Evolutionary conservation across 1,140 invertebrate genomes (phyloP).

Genomic region (Lepidurus packardi): DNA sequence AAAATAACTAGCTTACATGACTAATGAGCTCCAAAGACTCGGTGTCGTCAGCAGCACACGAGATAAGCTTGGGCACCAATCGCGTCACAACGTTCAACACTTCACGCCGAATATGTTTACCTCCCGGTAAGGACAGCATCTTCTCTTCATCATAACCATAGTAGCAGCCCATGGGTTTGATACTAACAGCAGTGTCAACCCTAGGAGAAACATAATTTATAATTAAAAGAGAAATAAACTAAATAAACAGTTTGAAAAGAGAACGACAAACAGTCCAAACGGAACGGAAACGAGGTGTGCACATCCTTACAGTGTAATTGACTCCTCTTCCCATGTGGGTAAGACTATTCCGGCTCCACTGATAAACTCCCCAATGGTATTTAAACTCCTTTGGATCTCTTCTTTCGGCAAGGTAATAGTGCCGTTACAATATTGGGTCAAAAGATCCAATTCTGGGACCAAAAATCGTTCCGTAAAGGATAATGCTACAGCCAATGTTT

Average conservation of each 20-base stretch:
- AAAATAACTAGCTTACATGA: neutral
- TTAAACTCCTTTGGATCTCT: slow-evolving; percentile 48
- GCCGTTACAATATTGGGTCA: slow-evolving; percentile 49
- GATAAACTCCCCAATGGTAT: slow-evolving; percentile 50
- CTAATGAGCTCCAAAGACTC: slow-evolving; percentile 55
- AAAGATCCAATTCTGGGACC: slow-evolving; percentile 48
- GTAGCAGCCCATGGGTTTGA: slow-evolving; percentile 31
- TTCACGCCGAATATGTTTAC: slow-evolving; percentile 10
- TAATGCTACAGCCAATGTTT: slow-evolving; percentile 60
- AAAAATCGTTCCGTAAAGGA: slow-evolving; percentile 55
- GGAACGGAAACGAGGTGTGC: neutral
- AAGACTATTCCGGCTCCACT: slow-evolving; percentile 54
- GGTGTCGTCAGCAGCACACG: slow-evolving; percentile 56
- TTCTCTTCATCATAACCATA: slow-evolving; percentile 24
- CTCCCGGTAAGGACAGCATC: slow-evolving; percentile 11
- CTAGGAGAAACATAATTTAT: neutral
- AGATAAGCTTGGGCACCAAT: slow-evolving; percentile 19
- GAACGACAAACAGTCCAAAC: neutral
- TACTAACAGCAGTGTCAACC: slow-evolving; percentile 35
- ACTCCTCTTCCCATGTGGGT: slow-evolving; percentile 55
- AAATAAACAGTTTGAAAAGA: neutral
- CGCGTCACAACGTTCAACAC: neutral
- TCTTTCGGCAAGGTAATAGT: slow-evolving; percentile 44
- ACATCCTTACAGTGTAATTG: slow-evolving; percentile 45
- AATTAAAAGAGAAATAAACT: neutral